phyloP scores from a whole-genome alignment of 2,797 vertebrate species.

The Tragopan temminckii region DNA sequence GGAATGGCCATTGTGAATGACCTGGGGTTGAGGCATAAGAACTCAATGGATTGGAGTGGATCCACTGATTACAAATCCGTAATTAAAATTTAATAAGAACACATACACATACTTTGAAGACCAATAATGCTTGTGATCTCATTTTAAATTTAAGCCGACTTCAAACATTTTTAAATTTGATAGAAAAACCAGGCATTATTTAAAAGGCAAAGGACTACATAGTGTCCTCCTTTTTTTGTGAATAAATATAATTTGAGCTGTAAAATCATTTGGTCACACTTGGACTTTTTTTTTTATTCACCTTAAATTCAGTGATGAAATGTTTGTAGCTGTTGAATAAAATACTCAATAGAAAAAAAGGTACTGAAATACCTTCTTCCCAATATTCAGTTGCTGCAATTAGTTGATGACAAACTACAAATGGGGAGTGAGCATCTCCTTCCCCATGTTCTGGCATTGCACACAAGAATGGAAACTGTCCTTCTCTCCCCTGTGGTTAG shows the following conservation, averaged over 20 bases:
- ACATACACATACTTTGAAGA: neutral
- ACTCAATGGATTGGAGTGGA: neutral
- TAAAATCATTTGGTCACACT: neutral
- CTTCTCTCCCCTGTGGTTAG: neutral
- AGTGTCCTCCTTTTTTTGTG: neutral
- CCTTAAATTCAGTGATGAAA: neutral
- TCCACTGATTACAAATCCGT: neutral
- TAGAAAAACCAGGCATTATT: neutral
- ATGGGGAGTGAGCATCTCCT: neutral
- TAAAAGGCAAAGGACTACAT: neutral
- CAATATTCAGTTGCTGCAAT: neutral
- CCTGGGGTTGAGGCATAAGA: neutral
- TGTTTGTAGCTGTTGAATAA: neutral
- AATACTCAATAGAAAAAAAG: neutral
- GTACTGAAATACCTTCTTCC: neutral
- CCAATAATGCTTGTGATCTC: neutral
- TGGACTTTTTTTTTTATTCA: neutral
- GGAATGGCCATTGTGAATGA: neutral
- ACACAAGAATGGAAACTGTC: neutral
- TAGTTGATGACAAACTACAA: conserved; percentile 22
- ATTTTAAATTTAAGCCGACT: conserved; percentile 21
- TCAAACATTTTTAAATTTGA: conserved; percentile 1
- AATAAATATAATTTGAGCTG: neutral
- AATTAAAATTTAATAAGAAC: neutral
- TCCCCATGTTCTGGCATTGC: neutral